Percentiles rank a stretch among this genome's conserved stretches.
These are phyloP conservation scores for Micronisus gabar DNA, from an alignment of 2,113 vertebrate genomes.

Conservation along the genomic window DNA sequence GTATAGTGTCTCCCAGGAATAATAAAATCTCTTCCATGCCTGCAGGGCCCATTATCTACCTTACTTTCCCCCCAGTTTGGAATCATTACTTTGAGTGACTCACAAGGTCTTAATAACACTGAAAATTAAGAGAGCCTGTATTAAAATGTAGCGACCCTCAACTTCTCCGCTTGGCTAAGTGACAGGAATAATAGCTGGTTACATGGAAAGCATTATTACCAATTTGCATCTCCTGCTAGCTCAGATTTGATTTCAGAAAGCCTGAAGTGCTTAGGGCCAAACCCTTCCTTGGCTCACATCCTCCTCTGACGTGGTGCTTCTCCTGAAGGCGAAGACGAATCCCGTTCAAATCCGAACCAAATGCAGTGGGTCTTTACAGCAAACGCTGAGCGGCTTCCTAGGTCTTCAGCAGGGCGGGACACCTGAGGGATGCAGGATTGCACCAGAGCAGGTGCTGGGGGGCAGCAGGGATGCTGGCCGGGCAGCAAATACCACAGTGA, in stretches of 20 bases:
- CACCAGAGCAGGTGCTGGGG: neutral
- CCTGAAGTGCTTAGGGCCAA: neutral
- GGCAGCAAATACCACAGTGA: neutral
- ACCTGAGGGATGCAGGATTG: neutral
- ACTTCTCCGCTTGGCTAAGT: neutral
- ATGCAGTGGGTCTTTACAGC: neutral
- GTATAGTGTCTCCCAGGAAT: neutral
- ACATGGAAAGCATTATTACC: neutral
- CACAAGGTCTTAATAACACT: neutral
- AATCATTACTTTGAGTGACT: conserved; percentile 9
- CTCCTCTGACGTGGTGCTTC: neutral
- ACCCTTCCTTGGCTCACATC: neutral
- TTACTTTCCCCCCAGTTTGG: neutral
- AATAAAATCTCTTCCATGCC: neutral
- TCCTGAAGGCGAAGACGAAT: neutral
- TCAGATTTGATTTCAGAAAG: neutral
- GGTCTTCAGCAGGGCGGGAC: neutral
- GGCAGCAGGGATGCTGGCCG: accelerated
- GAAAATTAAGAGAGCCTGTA: neutral
- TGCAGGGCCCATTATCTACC: conserved; percentile 6
- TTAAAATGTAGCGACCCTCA: neutral
- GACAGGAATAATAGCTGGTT: neutral
- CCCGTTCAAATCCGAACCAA: conserved; percentile 52
- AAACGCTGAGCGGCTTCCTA: neutral
- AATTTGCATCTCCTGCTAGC: neutral